phyloP scores from a whole-genome alignment of 2,797 vertebrate genomes.

The Nyctalus aviator region DNA sequence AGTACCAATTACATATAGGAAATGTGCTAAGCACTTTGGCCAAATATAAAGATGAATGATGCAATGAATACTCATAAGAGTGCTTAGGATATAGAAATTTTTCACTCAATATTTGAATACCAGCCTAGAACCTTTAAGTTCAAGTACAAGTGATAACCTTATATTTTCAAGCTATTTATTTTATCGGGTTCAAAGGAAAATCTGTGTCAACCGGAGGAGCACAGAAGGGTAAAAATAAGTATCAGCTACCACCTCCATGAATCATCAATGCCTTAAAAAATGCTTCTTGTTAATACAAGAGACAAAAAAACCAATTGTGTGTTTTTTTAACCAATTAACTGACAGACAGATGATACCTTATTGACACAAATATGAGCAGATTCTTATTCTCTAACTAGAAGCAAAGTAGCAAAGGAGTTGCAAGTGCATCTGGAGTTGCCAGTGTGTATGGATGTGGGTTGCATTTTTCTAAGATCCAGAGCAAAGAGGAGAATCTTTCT shows the following conservation, averaged over 20 bases:
- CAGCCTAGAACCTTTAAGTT: slow-evolving; percentile 23
- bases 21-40: not conserved
- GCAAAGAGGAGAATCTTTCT: not conserved
- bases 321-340: not conserved
- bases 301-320: not conserved
- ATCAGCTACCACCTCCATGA: not conserved
- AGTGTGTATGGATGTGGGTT: not conserved
- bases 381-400: slow-evolving; percentile 26
- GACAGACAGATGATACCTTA: not conserved
- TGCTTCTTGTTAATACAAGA: not conserved
- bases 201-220: not conserved
- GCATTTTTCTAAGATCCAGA: not conserved
- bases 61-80: not conserved
- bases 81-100: not conserved
- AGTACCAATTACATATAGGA: not conserved
- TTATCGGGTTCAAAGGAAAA: not conserved
- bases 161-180: not conserved
- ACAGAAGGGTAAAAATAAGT: not conserved
- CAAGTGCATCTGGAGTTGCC: not conserved
- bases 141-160: slow-evolving; percentile 10
- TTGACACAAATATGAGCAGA: not conserved
- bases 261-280: slow-evolving; percentile 9
- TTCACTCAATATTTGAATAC: slow-evolving; percentile 5
- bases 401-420: not conserved
- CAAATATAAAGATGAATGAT: not conserved